phyloP scores from a whole-genome alignment of 2,797 vertebrate genomes.

The Gymnothorax javanicus region DNA sequence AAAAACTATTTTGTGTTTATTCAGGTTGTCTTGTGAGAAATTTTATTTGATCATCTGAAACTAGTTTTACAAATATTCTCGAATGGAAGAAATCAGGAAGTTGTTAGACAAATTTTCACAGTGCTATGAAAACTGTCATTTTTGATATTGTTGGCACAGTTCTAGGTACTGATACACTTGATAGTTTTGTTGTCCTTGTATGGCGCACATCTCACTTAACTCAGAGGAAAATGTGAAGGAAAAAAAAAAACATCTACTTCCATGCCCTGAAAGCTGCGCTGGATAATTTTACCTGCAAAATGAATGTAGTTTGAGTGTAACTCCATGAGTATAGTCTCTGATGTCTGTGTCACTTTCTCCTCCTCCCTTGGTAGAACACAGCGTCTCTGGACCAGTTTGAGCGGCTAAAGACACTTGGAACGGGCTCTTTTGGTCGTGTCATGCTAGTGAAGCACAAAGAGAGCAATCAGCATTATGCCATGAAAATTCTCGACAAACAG shows the following conservation, averaged over 20 bases:
- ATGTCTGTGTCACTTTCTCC: background rate
- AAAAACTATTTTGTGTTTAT: too few relatives aligned
- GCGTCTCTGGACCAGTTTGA: conserved; percentile 90
- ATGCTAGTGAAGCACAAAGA: conserved; percentile 93
- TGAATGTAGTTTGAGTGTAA: background rate
- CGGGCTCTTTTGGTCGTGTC: conserved; percentile 90
- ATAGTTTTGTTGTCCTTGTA: too few relatives aligned
- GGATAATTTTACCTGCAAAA: background rate
- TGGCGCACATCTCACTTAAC: background rate
- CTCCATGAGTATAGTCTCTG: background rate
- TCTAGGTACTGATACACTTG: background rate
- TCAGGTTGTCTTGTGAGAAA: too few relatives aligned
- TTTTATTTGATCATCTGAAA: too few relatives aligned
- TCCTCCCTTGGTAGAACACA: conserved; percentile 76
- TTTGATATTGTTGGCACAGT: background rate
- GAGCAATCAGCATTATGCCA: conserved; percentile 85
- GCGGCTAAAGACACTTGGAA: conserved; percentile 91
- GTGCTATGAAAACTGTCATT: background rate
- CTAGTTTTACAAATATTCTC: too few relatives aligned
- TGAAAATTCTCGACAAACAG: conserved; percentile 97
- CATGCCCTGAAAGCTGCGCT: background rate
- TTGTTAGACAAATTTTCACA: too few relatives aligned
- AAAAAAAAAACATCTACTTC: background rate
- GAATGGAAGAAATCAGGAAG: too few relatives aligned
- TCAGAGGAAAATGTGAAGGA: background rate